Evolutionary conservation across 2,113 vertebrate species (phyloP).

Genomic region (Poeciliopsis retropinna): DNA sequence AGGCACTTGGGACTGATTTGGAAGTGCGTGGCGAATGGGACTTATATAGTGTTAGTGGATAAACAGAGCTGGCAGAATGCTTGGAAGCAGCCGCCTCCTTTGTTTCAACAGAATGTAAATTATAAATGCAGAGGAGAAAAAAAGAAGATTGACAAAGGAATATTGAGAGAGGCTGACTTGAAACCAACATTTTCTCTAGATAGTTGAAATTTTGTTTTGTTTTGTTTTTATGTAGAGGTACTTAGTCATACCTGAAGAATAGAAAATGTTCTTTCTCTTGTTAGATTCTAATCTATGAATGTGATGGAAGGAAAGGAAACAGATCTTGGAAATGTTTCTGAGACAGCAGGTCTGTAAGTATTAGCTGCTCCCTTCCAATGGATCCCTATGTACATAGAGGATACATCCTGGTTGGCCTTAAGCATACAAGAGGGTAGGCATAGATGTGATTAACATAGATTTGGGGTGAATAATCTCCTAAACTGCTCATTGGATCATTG

Average conservation of each 20-base stretch:
- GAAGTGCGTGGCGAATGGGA: constrained; percentile 13
- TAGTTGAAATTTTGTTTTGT: constrained; percentile 15
- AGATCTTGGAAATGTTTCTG: constrained; percentile 29
- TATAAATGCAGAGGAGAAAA: background rate
- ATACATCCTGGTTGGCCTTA: constrained; percentile 40
- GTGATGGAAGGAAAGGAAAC: constrained; percentile 36
- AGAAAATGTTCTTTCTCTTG: background rate
- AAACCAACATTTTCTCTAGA: constrained; percentile 35
- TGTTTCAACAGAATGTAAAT: constrained; percentile 30
- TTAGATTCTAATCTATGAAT: constrained; percentile 5
- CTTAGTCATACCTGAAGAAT: background rate
- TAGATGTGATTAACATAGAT: constrained; percentile 73
- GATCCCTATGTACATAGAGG: constrained; percentile 2
- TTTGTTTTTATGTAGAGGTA: constrained; percentile 39
- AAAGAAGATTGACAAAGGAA: constrained; percentile 24
- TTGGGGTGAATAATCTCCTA: constrained; percentile 76
- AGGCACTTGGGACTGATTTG: constrained; percentile 9
- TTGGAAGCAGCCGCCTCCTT: constrained; percentile 18
- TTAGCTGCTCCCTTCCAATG: constrained; percentile 38
- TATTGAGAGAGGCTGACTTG: constrained; percentile 38
- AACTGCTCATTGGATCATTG: constrained; percentile 64
- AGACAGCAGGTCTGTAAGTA: constrained; percentile 32
- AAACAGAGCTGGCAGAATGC: constrained; percentile 29
- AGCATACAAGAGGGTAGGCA: constrained; percentile 46
- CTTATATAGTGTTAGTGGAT: constrained; percentile 13